Evolutionary conservation across 1,140 invertebrate genomes (phyloP).

Genomic region (Subanguina moxae): DNA sequence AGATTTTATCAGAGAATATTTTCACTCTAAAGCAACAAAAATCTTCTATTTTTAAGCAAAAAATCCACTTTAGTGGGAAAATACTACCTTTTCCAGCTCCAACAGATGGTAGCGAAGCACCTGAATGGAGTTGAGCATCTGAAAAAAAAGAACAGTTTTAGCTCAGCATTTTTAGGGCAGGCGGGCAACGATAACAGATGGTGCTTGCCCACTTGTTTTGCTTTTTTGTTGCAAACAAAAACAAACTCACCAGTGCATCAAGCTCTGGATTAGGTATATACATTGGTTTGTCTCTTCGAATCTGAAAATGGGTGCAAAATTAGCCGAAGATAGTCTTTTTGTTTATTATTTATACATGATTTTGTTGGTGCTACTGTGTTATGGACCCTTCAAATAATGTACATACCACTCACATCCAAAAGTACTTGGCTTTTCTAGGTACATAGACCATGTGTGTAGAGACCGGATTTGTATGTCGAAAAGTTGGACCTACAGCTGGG

Average conservation of each 20-base stretch:
- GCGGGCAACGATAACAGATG: conserved; percentile 4
- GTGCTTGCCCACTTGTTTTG: not conserved
- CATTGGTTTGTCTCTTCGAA: conserved; percentile 82
- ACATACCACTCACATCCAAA: too few relatives aligned
- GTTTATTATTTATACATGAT: too few relatives aligned
- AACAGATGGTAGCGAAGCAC: conserved; percentile 99
- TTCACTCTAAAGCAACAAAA: too few relatives aligned
- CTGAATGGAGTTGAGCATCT: conserved; percentile 99
- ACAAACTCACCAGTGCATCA: conserved; percentile 86
- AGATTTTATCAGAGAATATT: too few relatives aligned
- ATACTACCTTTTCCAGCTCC: conserved; percentile 98
- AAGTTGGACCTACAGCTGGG: too few relatives aligned
- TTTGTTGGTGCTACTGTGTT: too few relatives aligned
- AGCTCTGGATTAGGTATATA: conserved; percentile 95
- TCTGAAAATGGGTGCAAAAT: not conserved
- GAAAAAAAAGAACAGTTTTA: conserved; percentile 63
- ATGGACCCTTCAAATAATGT: too few relatives aligned
- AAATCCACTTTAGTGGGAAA: too few relatives aligned
- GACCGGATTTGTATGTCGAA: too few relatives aligned
- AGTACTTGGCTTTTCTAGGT: too few relatives aligned
- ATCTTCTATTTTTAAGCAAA: too few relatives aligned
- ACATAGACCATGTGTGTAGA: too few relatives aligned
- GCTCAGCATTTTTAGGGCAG: conserved; percentile 43
- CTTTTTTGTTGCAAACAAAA: conserved; percentile 4
- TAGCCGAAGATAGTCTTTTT: not conserved